Evolutionary conservation across 1,140 invertebrate genomes (phyloP), one percentile per base, ranked within the genome.

Genomic region (Asbolus verrucosus): DNA sequence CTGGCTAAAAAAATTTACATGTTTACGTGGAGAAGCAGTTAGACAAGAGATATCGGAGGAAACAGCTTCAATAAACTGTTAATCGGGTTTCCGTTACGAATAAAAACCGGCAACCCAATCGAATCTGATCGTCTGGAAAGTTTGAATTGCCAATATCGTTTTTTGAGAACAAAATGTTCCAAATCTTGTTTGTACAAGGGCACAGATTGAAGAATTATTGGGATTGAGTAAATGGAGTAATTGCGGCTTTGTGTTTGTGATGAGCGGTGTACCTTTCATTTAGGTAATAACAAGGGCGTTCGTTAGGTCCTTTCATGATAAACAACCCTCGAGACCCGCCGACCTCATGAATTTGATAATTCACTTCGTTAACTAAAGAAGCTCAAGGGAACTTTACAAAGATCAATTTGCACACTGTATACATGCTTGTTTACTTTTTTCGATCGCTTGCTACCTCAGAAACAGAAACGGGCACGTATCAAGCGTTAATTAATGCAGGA

Each of bases 241-340:
- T 54, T 54, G 46, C n/a, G 46, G 46, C n/a, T 54, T 54, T 54
- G 46, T 54, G 18, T 54, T 54, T 24, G 46, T 8, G 21, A 54
- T 54, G 46, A 14, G 46, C 46, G 46, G 46, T 54, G 21, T 54
- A 54, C 19, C 46, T 54, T 54, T 54, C 46, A 54, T 54, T 54
- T 24, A 27, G 46, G 21, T 54, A 54, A 54, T 54, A 54, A 54
- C 46, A 54, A 54, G 46, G 21, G 19, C 21, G 46, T 27, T 54
- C 46, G 46, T 54, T 54, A 54, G 46, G 46, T 54, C 60, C 60
- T 38, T 63, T 63, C 61, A 63, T 27, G 39, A 63, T 39, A 38
- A 63, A 38, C 61, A 63, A 33, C 27, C 36, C 41, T 9, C 50
- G 18, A 36, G 9, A 38, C 61, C 33, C 61, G 21, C 36, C n/a